Base-by-base conservation (phyloP, 2,888 invertebrate genomes). In the Netelia fuscicornis region DNA sequence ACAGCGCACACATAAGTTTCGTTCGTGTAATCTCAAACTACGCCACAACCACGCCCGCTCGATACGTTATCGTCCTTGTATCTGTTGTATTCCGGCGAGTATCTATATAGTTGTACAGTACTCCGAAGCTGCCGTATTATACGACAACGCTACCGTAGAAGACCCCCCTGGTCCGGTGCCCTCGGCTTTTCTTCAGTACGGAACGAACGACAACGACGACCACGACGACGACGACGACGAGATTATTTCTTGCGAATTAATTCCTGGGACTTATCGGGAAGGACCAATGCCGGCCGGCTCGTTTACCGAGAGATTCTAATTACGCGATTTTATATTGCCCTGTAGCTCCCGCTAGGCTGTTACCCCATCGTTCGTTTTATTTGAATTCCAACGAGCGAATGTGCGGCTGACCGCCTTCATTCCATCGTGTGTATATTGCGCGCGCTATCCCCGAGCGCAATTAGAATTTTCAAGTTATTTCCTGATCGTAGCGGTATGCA, bases 211-310 rank as follows among this genome's bases (percentile, higher is more conserved):
- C 37, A 6, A 68, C 52, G 74, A 37, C 37, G 37, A 37, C 37
- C 6, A 60, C 67, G 65, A 68, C 25, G 56, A 82, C 72, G 81
- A 70, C 77, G 56, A 81, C 77, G 67, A 85, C 25, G 81, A 81
- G 84, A 87, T 86, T 80, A 85, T 84, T 86, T 85, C 86, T 86
- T 84, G 86, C 75, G 84, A 84, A 85, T 86, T 87, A 84, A 86
- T 86, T 86, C 84, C 79, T 77, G 48, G 60, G 71, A 76, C 72
- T 79, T 82, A 82, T 82, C 79, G 76, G 67, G 72, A 60, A 71
- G 58, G 48, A 81, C 65, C 52, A 23, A 44, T 64, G 78, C 70
- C 65, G 65, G 79, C 67, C 71, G 23, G 76, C 54, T 84, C 77
- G 81, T 81, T 86, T 86, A 78, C 86, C 84, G 64, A 64, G 86